Evolutionary conservation across 2,113 vertebrate species (phyloP).

Genomic region (Phalacrocorax pelagicus): DNA sequence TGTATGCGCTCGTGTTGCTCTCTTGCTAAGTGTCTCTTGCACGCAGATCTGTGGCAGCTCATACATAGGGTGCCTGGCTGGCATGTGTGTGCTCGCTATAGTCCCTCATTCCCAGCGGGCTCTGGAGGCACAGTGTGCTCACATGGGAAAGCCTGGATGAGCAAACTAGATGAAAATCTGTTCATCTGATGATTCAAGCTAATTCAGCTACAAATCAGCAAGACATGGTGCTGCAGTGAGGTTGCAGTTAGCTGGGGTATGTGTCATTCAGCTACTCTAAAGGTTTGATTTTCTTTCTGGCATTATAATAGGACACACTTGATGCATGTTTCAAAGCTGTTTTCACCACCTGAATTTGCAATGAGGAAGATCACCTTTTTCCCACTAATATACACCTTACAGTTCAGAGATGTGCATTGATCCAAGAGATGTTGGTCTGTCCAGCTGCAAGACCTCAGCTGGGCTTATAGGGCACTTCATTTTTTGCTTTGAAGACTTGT

Average conservation of each 20-base stretch:
- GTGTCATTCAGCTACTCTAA: neutral
- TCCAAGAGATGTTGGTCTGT: neutral
- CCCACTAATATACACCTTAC: neutral
- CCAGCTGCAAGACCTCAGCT: neutral
- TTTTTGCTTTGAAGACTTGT: neutral
- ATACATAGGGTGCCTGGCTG: rapidly evolving
- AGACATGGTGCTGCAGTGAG: neutral
- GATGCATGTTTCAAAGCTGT: neutral
- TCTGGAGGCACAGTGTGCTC: neutral
- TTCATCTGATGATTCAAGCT: neutral
- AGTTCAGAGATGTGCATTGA: neutral
- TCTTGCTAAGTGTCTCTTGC: neutral
- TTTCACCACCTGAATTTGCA: neutral
- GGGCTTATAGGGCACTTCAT: neutral
- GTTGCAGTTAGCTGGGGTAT: neutral
- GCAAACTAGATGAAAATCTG: neutral
- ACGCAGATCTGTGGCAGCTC: rapidly evolving
- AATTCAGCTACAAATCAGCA: neutral
- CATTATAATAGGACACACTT: neutral
- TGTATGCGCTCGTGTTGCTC: neutral
- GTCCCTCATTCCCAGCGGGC: rapidly evolving
- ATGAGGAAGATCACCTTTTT: neutral
- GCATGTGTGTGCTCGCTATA: rapidly evolving
- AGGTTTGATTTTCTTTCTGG: neutral
- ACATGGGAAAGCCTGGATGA: neutral